Conservation (phyloP, 2,113 vertebrate genomes). For the Guaruba guarouba region DNA sequence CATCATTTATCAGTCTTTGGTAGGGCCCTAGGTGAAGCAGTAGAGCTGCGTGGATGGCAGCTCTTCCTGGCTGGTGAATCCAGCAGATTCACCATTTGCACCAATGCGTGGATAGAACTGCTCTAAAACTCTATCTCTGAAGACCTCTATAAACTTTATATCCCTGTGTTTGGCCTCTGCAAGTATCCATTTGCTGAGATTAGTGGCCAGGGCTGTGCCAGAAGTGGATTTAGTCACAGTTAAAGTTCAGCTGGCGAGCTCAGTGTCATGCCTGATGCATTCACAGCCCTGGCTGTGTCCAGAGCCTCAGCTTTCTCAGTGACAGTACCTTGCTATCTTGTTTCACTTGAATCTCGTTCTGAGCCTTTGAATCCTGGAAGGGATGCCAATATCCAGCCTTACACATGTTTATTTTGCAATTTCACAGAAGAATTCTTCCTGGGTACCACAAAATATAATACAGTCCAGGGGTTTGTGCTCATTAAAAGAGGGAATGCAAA, state of each 20-base stretch:
- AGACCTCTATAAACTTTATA: neutral
- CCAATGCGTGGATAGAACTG: neutral
- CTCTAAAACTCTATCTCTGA: neutral
- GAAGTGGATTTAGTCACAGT: neutral
- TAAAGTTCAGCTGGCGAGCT: neutral
- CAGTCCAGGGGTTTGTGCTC: neutral
- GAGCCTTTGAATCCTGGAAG: neutral
- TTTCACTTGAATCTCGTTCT: neutral
- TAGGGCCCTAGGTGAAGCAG: neutral
- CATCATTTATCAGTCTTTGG: neutral
- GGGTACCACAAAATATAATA: neutral
- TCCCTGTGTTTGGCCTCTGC: neutral
- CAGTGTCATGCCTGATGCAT: accelerated
- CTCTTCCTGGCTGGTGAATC: neutral
- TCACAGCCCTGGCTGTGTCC: neutral
- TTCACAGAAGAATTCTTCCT: neutral
- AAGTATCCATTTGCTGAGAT: neutral
- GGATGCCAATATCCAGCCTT: neutral
- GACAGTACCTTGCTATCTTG: neutral
- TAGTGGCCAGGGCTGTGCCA: neutral
- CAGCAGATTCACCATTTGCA: accelerated
- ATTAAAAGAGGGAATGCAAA: neutral
- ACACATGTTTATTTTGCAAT: neutral
- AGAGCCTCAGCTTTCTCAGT: neutral
- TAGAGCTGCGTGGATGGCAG: neutral